Conservation (phyloP, 2,797 vertebrate genomes). For the Diceros bicornis region DNA sequence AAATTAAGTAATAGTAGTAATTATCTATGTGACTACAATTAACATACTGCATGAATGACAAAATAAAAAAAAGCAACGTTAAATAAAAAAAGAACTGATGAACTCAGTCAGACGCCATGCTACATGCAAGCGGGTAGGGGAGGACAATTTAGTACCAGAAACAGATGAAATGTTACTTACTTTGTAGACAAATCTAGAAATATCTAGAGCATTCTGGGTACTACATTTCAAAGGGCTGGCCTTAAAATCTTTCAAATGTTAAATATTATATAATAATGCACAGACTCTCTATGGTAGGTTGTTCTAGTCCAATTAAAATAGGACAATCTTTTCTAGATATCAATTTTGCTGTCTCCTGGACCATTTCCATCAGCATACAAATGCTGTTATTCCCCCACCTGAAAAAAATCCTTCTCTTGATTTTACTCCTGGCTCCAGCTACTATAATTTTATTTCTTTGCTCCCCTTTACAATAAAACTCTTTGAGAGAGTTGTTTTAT, state of each 20-base stretch:
- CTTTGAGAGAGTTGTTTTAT: background rate
- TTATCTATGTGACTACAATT: slow-evolving; percentile 7
- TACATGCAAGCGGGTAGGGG: background rate
- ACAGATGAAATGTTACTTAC: slow-evolving; percentile 50
- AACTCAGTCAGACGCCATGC: background rate
- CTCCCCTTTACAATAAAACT: background rate
- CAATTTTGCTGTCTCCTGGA: background rate
- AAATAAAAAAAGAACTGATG: slow-evolving; percentile 31
- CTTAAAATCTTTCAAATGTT: slow-evolving; percentile 11
- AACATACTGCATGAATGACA: background rate
- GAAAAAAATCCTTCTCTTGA: slow-evolving; percentile 13
- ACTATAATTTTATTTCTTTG: slow-evolving; percentile 16
- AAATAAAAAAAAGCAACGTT: slow-evolving; percentile 34
- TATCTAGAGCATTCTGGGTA: slow-evolving; percentile 7
- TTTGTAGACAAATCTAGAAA: slow-evolving; percentile 54
- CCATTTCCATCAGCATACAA: background rate
- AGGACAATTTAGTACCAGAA: slow-evolving; percentile 53
- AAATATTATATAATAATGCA: slow-evolving; percentile 7
- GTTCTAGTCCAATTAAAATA: slow-evolving; percentile 21
- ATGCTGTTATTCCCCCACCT: slow-evolving; percentile 2
- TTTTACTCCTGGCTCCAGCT: slow-evolving; percentile 22
- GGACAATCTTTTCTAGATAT: background rate
- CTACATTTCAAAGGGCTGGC: background rate
- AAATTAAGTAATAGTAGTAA: slow-evolving; percentile 20
- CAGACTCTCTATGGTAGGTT: background rate